These are phyloP conservation scores for Takifugu flavidus DNA, from an alignment of 2,113 vertebrate genomes.

Conservation along the genomic window DNA sequence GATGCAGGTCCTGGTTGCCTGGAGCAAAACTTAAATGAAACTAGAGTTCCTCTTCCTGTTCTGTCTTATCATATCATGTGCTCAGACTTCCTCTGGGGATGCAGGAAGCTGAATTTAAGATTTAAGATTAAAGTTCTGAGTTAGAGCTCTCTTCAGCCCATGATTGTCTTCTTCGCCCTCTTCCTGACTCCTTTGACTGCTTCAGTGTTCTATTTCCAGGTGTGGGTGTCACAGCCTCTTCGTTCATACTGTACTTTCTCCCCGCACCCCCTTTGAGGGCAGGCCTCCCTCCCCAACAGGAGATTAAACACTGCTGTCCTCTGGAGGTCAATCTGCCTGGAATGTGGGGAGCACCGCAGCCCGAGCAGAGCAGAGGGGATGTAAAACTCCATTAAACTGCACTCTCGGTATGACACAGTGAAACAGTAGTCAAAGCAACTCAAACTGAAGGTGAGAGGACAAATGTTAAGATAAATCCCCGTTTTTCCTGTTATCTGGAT, in stretches of 20 bases:
- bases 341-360: conserved; percentile 29
- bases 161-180: conserved; percentile 15
- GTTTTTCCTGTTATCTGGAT: too few species aligned
- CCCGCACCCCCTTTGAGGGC: conserved; percentile 42
- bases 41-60: not conserved
- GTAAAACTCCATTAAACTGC: conserved; percentile 3
- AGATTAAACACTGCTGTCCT: conserved; percentile 59
- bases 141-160: conserved; percentile 27
- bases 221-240: conserved; percentile 36
- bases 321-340: conserved; percentile 28
- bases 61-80: not conserved
- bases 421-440: conserved; percentile 6
- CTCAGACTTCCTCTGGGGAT: conserved; percentile 14
- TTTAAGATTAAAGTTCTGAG: too few species aligned
- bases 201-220: conserved; percentile 51
- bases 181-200: conserved; percentile 26
- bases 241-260: conserved; percentile 31
- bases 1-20: too few species aligned
- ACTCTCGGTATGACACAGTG: conserved; percentile 4
- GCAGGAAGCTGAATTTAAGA: too few species aligned
- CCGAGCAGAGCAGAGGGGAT: conserved; percentile 20
- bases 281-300: conserved; percentile 18
- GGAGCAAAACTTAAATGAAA: too few species aligned
- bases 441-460: too few species aligned
- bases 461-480: too few species aligned